These are phyloP conservation scores for Protosalanx chinensis DNA, from an alignment of 2,797 vertebrate genomes.

Conservation along the genomic window DNA sequence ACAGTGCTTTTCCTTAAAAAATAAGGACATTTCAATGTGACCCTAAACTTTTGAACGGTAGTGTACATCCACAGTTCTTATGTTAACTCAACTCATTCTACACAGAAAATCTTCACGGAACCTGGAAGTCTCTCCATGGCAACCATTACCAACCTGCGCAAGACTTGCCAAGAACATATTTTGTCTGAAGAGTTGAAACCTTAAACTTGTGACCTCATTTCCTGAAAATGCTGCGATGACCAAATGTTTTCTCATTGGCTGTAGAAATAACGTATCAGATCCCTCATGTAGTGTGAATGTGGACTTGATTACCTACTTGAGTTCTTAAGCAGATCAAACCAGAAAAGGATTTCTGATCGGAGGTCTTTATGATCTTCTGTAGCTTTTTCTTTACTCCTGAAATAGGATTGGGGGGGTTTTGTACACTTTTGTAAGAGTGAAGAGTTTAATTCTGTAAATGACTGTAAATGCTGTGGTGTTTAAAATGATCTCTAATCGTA, in stretches of 20 bases:
- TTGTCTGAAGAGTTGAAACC: slow-evolving; percentile 64
- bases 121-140: slow-evolving; percentile 84
- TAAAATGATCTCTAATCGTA: not conserved
- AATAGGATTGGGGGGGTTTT: not conserved
- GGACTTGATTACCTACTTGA: no score
- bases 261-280: no score
- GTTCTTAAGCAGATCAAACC: no score
- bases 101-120: slow-evolving; percentile 86
- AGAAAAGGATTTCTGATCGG: no score
- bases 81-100: slow-evolving; percentile 9
- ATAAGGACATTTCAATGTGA: no score
- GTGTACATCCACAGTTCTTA: not conserved
- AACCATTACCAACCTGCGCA: slow-evolving; percentile 82
- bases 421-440: not conserved
- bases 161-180: slow-evolving; percentile 73
- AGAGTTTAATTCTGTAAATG: not conserved
- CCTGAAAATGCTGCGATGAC: no score
- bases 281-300: no score
- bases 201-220: not conserved
- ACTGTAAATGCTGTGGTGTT: not conserved
- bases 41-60: no score
- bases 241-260: no score
- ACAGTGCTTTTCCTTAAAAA: no score
- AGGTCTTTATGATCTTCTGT: no score
- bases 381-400: no score